Evolutionary conservation across 1,140 invertebrate species (phyloP).

Genomic region (Brachionus rubens): DNA sequence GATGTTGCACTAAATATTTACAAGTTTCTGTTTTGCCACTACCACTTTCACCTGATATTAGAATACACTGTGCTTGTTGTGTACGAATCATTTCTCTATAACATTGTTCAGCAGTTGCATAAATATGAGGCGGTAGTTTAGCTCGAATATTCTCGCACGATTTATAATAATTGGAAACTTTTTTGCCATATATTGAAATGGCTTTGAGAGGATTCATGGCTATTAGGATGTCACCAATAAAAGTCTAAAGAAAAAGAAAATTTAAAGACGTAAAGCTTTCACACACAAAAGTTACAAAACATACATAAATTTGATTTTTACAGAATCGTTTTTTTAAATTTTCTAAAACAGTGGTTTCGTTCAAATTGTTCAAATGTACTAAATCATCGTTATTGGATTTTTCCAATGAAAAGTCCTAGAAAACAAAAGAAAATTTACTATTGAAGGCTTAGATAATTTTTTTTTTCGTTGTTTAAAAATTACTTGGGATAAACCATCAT

Average conservation of each 20-base stretch:
- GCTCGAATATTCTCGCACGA: constrained; percentile 73
- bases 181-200: constrained; percentile 71
- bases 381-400: constrained; percentile 34
- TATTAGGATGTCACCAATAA: constrained; percentile 79
- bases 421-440: no score
- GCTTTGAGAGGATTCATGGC: constrained; percentile 77
- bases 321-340: constrained; percentile 43
- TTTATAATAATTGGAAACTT: constrained; percentile 83
- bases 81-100: constrained; percentile 78
- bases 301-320: constrained; percentile 45
- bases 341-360: constrained; percentile 15
- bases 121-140: constrained; percentile 79
- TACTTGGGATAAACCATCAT: not conserved
- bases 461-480: not conserved
- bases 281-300: no score
- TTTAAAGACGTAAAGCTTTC: no score
- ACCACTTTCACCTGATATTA: constrained; percentile 95
- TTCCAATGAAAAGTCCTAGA: constrained; percentile 21
- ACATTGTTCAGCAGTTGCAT: constrained; percentile 73
- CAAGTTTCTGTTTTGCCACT: constrained; percentile 89
- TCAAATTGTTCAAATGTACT: constrained; percentile 34
- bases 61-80: constrained; percentile 75
- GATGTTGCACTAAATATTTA: constrained; percentile 68
- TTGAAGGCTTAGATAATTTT: not conserved
- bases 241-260: constrained; percentile 66